Evolutionary conservation across 2,113 vertebrate species (phyloP), one percentile per base, ranked within the genome.

Genomic region (Callospermophilus lateralis): DNA sequence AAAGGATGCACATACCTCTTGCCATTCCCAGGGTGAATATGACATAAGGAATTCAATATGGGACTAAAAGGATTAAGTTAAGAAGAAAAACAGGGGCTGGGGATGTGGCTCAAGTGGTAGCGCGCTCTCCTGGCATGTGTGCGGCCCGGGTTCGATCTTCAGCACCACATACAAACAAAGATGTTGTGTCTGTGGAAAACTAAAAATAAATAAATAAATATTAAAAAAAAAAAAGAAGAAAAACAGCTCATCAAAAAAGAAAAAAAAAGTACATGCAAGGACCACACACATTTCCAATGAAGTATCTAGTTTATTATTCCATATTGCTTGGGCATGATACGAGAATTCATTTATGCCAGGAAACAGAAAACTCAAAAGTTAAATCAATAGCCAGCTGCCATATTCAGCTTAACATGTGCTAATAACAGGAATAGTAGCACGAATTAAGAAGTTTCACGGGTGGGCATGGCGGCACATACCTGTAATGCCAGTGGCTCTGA

Each of bases 251-350:
- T 94, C 2, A 3, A 20, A 48, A 20, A 37, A 39, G 45, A 45
- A 78, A 83, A 42, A 30, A 72, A 81, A 89, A 34, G 13, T 3
- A 22, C 81, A 72, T 55, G 34, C 19, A 28, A 10, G 80, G 84
- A 93, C 84, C 78, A 95, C 96, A 95, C 68, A 84, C 93, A 32
- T 89, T 94, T 95, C 91, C 86, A 91, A 87, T 92, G 70, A 26
- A 42, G 13, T n/a, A n/a, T 80, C 53, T 87, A n/a, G 17, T n/a
- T 93, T 96, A 86, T 73, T 94, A 84, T 24, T 70, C 34, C 68
- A 17, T 80, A 58, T 76, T 94, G 53, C 9, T 87, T 80, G 53
- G 94, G 30, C 78, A 85, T n/a, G 37, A 63, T 45, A 72, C 30
- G 68, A 90, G 19, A 94, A 89, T 94, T 94, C 74, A 95, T 78